A percentile compares a stretch with the other conserved stretches of the same genome.
These are phyloP conservation scores for Tragelaphus buxtoni DNA, from an alignment of 2,113 vertebrate genomes.

Conservation along the genomic window DNA sequence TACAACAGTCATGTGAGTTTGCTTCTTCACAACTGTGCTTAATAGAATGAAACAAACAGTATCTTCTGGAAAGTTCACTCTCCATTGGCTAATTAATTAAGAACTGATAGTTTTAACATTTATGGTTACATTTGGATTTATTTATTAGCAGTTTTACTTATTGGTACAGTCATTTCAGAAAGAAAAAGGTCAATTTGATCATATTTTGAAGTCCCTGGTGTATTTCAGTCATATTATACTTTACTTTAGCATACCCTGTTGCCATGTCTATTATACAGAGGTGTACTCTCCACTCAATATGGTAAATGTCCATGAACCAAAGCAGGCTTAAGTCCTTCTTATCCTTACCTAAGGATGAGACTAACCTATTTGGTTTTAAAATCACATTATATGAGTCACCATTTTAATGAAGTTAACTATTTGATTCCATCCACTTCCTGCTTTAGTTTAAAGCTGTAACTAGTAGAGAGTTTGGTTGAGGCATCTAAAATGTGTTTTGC, in stretches of 20 bases:
- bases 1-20: background rate
- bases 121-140: background rate
- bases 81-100: slow-evolving; percentile 24
- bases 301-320: background rate
- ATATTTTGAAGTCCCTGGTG: background rate
- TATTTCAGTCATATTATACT: background rate
- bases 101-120: background rate
- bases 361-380: background rate
- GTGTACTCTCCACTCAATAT: background rate
- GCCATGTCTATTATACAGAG: background rate
- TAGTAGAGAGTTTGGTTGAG: background rate
- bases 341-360: background rate
- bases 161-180: background rate
- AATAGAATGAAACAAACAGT: background rate
- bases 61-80: background rate
- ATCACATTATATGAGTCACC: background rate
- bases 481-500: background rate
- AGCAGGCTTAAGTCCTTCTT: background rate
- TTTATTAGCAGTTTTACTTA: background rate
- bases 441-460: background rate
- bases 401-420: background rate
- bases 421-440: background rate
- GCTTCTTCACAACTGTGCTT: background rate
- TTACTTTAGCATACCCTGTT: background rate
- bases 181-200: background rate